Evolutionary conservation across 2,797 vertebrate species (phyloP), one percentile per base, ranked within the genome.

Genomic region (Sebastes matsubarae): DNA sequence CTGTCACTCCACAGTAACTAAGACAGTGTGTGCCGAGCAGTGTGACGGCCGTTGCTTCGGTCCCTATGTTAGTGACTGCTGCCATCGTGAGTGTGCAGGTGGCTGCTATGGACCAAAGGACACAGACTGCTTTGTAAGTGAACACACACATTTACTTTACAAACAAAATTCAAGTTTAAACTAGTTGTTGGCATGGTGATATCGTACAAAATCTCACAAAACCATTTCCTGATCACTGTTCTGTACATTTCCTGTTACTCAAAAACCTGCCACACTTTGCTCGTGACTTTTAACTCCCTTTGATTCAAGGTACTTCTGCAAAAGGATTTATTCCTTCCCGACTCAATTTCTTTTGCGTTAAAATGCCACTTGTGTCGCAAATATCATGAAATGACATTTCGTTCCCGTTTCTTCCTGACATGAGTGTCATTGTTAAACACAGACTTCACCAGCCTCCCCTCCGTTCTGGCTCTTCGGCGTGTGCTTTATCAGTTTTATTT

Each of bases 91-190:
- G 90, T 99, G 98, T 71, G 98, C 98, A 10, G 98, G 98, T 75
- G 98, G 98, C 88, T 99, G 98, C 90, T 97, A 95, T 0, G 98
- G 98, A 89, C 98, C 98, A 0, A 99, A 99, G 90, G 98, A 99
- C 94, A 99, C 98, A 0, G 98, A 99, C 88, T 99, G 98, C 93
- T 99, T 98, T 88, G 98, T 99, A 97, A 12, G 98, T 97, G 52
- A 52, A 77, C 75, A 68, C 55, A 68, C 8, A 64, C 18, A 52
- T 65, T 60, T 36, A 38, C 46, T 65, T 66, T 46, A 32, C 30
- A 68, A 38, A 36, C 64, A 66, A 58, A 8, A 67, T 4, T 36
- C 6, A 36, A 11, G 16, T 50, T 30, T 14, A 34, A 60, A 25
- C 25, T 24, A 60, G 10, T 22, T 30, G 36, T 34, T 46, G 64